phyloP scores from a whole-genome alignment of 2,797 vertebrate species.

The Apogon hyalosoma region DNA sequence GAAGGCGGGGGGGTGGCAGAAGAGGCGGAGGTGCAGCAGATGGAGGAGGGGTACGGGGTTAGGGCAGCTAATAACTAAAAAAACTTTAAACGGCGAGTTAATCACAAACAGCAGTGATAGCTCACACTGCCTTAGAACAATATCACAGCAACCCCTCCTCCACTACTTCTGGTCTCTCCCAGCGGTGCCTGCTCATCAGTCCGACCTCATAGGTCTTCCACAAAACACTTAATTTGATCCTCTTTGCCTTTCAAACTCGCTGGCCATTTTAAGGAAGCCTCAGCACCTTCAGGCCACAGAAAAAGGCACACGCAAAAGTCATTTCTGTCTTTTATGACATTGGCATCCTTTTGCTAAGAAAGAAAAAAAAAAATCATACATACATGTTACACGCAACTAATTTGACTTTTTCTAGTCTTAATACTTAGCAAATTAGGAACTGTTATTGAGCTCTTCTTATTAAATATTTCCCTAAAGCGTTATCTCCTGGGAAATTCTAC shows the following conservation, averaged over 20 bases:
- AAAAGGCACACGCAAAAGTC: slow-evolving; percentile 29
- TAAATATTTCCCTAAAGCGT: slow-evolving; percentile 72
- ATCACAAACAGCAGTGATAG: slow-evolving; percentile 86
- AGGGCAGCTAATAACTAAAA: slow-evolving; percentile 80
- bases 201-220: slow-evolving; percentile 50
- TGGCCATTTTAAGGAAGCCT: slow-evolving; percentile 64
- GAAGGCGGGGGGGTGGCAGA: slow-evolving; percentile 36
- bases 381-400: slow-evolving; percentile 26
- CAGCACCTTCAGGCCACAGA: slow-evolving; percentile 53
- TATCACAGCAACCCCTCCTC: slow-evolving; percentile 49
- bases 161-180: slow-evolving; percentile 31
- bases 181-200: slow-evolving; percentile 60
- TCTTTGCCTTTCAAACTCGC: slow-evolving; percentile 72
- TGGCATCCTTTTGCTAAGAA: slow-evolving; percentile 10
- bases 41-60: slow-evolving; percentile 66
- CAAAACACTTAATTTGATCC: slow-evolving; percentile 78
- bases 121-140: slow-evolving; percentile 82
- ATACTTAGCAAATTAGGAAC: slow-evolving; percentile 49
- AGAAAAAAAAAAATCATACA: slow-evolving; percentile 45
- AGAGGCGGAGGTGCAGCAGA: slow-evolving; percentile 62
- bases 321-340: slow-evolving; percentile 25
- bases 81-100: slow-evolving; percentile 85
- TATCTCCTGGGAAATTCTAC: slow-evolving; percentile 71
- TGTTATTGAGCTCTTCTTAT: slow-evolving; percentile 62
- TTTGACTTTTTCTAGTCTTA: slow-evolving; percentile 37